Conservation (phyloP, 2,113 vertebrate genomes). For the Bothrops jararaca region DNA sequence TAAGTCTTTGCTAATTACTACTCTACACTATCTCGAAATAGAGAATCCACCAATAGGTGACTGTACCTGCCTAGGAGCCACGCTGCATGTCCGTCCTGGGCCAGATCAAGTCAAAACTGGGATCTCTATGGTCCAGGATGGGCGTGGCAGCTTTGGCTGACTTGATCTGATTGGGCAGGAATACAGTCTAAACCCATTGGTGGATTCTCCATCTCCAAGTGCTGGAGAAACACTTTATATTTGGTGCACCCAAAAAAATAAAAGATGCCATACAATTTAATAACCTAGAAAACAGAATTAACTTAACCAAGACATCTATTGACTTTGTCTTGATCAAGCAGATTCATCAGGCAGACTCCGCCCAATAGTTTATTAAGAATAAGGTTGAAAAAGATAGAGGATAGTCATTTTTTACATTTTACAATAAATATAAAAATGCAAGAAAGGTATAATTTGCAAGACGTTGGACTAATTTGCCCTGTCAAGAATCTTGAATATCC, state of each 20-base stretch:
- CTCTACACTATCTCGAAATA: no score
- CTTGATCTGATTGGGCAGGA: no score
- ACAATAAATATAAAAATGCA: neutral
- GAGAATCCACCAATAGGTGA: no score
- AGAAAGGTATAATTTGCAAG: neutral
- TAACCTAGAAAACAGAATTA: neutral
- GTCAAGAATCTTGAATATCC: neutral
- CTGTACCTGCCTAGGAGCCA: no score
- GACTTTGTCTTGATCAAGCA: neutral
- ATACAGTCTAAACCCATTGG: no score
- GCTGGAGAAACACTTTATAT: neutral
- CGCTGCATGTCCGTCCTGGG: no score
- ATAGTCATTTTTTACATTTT: neutral
- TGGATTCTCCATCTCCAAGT: no score
- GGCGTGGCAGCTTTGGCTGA: no score
- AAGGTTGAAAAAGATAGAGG: neutral
- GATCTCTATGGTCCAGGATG: no score
- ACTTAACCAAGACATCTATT: neutral
- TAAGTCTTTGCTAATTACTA: no score
- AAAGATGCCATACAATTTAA: neutral
- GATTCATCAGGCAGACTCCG: neutral
- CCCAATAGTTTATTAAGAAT: neutral
- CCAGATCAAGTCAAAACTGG: no score
- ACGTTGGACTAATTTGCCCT: neutral
- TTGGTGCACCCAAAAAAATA: neutral